Conservation (phyloP, 2,113 vertebrate genomes). For the Aplodontia rufa region DNA sequence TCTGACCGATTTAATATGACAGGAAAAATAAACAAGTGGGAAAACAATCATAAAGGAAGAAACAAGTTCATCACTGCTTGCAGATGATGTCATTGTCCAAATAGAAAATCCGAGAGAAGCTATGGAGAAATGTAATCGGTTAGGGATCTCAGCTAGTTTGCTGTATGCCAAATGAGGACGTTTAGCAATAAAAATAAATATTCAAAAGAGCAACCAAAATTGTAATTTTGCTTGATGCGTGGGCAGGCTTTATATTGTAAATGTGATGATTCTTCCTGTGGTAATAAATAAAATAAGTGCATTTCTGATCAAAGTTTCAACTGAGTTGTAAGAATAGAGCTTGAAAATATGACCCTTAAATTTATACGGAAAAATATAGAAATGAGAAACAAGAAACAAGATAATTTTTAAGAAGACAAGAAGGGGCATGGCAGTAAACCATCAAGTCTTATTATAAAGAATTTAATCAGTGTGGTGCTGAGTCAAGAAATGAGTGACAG, state of each 20-base stretch:
- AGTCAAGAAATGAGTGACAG: neutral
- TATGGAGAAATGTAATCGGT: neutral
- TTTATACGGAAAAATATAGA: neutral
- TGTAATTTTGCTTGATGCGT: neutral
- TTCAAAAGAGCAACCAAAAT: neutral
- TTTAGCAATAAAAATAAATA: conserved; percentile 24
- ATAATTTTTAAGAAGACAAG: neutral
- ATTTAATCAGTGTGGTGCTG: neutral
- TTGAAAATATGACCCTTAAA: neutral
- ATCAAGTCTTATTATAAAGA: neutral
- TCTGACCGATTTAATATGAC: neutral
- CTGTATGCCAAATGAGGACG: neutral
- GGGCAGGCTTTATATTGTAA: neutral
- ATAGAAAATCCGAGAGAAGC: neutral
- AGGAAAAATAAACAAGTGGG: neutral
- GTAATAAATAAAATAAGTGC: neutral
- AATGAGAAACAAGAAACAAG: neutral
- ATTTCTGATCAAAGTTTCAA: neutral
- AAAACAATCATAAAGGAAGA: neutral
- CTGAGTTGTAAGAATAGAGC: neutral
- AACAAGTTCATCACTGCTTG: neutral
- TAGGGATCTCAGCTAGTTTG: neutral
- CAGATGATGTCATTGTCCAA: neutral
- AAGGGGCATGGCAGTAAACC: neutral
- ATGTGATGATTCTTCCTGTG: neutral